Base-by-base conservation (phyloP, 2,797 vertebrate genomes). In the Poecilia gillii region DNA sequence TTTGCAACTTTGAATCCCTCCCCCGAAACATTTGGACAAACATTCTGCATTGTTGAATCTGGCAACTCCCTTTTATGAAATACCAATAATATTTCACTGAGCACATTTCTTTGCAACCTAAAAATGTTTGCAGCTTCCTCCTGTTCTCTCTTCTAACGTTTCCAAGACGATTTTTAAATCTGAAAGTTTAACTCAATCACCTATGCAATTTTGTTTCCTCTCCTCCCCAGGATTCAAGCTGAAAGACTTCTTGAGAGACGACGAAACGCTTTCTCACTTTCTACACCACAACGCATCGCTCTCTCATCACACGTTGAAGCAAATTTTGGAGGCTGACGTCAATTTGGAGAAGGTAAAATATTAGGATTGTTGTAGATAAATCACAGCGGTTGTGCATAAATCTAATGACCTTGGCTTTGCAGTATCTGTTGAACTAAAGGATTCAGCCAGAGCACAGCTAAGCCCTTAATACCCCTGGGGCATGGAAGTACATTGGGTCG, bases 211-310 rank as follows among this genome's bases (percentile, higher is more conserved):
- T 3, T 53, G 25, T 59, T 59, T 28, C 3, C 6, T 13, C 51
- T 64, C 1, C 25, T 43, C n/a, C 45, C 0, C 87, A 99, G 98
- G 93, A 81, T 94, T 99, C 92, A 99, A 97, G 89, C 93, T 99
- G 88, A 97, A 95, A 88, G 97, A 99, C 94, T 99, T 99, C 78
- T 93, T 99, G 86, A 87, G 89, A 85, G 97, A 97, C 88, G 94
- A 98, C 4, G 98, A 99, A 93, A 98, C 96, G 0, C 94, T 99
- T 77, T 98, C 98, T 66, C 95, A 93, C 78, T 99, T 99, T 93
- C 96, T 99, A 66, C 93, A 93, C 82, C 94, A 93, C 79, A 98
- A 99, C 45, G 92, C 96, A 20, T 97, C 97, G 28, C 93, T 99
- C 87, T 95, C 98, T 47, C 92, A 66, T 51, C 91, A 96, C 5